Percentiles rank a stretch among this genome's conserved stretches.
Conservation (phyloP, 2,888 invertebrate species). For the Xiphydria camelus region DNA sequence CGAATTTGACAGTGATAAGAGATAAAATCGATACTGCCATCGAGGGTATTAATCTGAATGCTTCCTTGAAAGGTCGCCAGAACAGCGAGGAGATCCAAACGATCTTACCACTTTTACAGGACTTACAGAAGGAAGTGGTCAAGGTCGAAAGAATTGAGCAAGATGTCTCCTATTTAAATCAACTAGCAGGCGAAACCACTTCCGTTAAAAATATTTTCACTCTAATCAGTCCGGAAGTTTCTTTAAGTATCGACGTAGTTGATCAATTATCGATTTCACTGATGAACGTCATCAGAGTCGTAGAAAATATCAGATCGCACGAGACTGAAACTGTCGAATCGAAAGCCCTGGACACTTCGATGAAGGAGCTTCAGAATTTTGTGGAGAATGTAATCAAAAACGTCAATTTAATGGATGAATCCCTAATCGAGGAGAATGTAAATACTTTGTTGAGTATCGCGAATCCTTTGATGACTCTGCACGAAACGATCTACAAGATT, state of each 20-base stretch:
- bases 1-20: slow-evolving; percentile 5
- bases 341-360: slow-evolving; percentile 7
- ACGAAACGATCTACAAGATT: slow-evolving; percentile 14
- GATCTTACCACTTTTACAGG: slow-evolving; percentile 10
- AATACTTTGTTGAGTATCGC: slow-evolving; percentile 22
- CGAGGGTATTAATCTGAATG: slow-evolving; percentile 7
- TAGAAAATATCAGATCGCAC: neutral
- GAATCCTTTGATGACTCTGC: slow-evolving; percentile 22
- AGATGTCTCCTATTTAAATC: slow-evolving; percentile 4
- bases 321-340: neutral
- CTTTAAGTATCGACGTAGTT: slow-evolving; percentile 1
- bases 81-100: slow-evolving; percentile 12
- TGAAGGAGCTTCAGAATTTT: slow-evolving; percentile 9
- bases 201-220: slow-evolving; percentile 6
- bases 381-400: slow-evolving; percentile 10
- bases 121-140: slow-evolving; percentile 6
- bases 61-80: slow-evolving; percentile 7
- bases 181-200: slow-evolving; percentile 7
- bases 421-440: slow-evolving; percentile 11
- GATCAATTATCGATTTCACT: slow-evolving; percentile 6
- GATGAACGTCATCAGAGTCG: slow-evolving; percentile 8
- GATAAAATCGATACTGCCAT: slow-evolving; percentile 8
- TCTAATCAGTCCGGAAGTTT: slow-evolving; percentile 1
- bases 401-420: slow-evolving; percentile 5
- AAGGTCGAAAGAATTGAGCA: slow-evolving; percentile 7